Evolutionary conservation across 1,140 invertebrate genomes (phyloP), one percentile per base, ranked within the genome.

Genomic region (Drosophila oshimai): DNA sequence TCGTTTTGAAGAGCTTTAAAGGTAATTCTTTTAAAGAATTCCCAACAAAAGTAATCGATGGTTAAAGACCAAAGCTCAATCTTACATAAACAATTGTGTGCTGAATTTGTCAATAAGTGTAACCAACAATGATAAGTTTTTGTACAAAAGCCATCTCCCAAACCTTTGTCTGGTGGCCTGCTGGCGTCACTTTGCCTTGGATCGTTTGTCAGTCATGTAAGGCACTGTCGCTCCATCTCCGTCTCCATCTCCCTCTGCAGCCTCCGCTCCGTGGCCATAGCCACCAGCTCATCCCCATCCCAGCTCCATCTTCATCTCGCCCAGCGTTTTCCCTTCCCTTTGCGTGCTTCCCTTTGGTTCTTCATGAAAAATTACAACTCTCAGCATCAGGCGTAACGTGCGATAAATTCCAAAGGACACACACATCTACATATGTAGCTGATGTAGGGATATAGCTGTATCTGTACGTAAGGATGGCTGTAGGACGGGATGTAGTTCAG

Each of bases 321-420:
- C 12, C 42, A 26, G 51, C 29, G 12, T 33, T 72, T 74, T 41
- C 57, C 28, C 20, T 36, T 28, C 36, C 10, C 53, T 44, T 73
- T 45, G 50, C 51, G 49, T 71, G 58, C 22, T 62, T 17, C 15
- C 44, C 37, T 60, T 15, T 28, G 69, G 46, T 39, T 45, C 54
- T 67, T 55, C 55, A 74, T 87, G 81, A 87, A 87, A 87, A 87
- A 87, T 87, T 87, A 87, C 81, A 81, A 77, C 81, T 88, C 74
- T 87, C 73, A 81, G 77, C 77, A 87, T 81, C 81, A 77, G 73
- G 55, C 81, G 42, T 74, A 87, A 74, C 69, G 64, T 88, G 83
- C 81, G 50, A 87, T 87, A 87, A 87, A 87, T 87, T 81, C 46
- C 39, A 74, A 47, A 41, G 26, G 69, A 34, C 42, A 70, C 44